Evolutionary conservation across 1,140 invertebrate genomes (phyloP).

Genomic region (Aphidius gifuensis): DNA sequence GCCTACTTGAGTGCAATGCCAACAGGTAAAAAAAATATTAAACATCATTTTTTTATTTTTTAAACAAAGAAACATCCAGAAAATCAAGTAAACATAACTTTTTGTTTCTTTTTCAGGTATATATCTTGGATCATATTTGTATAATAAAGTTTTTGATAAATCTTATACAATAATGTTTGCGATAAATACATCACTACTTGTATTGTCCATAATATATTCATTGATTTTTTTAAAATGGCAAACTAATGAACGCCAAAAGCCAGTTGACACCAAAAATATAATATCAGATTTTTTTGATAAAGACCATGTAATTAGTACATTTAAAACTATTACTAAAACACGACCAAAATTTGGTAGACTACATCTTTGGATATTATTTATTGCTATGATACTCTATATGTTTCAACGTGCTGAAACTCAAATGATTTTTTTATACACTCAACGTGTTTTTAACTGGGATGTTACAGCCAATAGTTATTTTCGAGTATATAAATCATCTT

Average conservation of each 20-base stretch:
- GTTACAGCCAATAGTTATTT: slow-evolving; percentile 64
- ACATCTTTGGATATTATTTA: slow-evolving; percentile 64
- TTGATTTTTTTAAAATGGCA: slow-evolving; percentile 62
- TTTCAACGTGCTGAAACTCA: slow-evolving; percentile 75
- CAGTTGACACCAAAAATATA: slow-evolving; percentile 58
- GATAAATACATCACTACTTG: slow-evolving; percentile 63
- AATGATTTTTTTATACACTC: slow-evolving; percentile 67
- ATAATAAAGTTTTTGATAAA: slow-evolving; percentile 54
- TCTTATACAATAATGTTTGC: slow-evolving; percentile 70
- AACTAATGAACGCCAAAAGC: slow-evolving; percentile 61
- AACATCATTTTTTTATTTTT: too few species aligned
- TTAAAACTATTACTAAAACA: slow-evolving; percentile 58
- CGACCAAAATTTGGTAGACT: slow-evolving; percentile 57
- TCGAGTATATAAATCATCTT: slow-evolving; percentile 65
- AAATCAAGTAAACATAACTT: neutral
- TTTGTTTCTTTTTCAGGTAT: slow-evolving; percentile 44
- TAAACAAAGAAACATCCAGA: slow-evolving; percentile 10
- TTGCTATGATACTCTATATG: slow-evolving; percentile 71
- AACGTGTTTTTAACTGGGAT: slow-evolving; percentile 66
- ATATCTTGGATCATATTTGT: slow-evolving; percentile 57
- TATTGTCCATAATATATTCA: slow-evolving; percentile 63
- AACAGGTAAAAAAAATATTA: slow-evolving; percentile 51
- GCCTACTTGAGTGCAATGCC: slow-evolving; percentile 74
- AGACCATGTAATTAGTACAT: slow-evolving; percentile 62
- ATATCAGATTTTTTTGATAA: slow-evolving; percentile 69